A percentile compares a stretch with the other conserved stretches of the same genome.
phyloP scores from a whole-genome alignment of 2,797 vertebrate species.

The Craterocephalus amniculus region DNA sequence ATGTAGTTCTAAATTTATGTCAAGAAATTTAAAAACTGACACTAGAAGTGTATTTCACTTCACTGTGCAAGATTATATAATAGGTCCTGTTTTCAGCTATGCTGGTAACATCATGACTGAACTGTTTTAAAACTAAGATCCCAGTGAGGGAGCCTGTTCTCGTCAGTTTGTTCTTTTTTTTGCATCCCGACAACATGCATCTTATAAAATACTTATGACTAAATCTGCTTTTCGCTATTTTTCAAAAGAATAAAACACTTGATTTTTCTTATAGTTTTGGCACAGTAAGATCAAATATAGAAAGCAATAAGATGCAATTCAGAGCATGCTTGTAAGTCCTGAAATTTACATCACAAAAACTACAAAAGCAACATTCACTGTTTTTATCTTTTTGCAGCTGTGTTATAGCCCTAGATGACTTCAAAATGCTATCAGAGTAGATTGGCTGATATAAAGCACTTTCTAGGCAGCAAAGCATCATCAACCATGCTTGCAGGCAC shows the following conservation, averaged over 20 bases:
- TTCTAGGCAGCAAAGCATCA: conserved; percentile 42
- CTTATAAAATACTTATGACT: conserved; percentile 46
- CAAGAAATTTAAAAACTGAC: conserved; percentile 45
- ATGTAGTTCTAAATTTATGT: conserved; percentile 46
- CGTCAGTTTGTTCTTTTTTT: conserved; percentile 47
- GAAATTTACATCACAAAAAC: conserved; percentile 62
- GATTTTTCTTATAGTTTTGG: conserved; percentile 44
- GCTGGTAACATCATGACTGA: conserved; percentile 42
- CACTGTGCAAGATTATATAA: conserved; percentile 65
- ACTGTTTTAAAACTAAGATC: conserved; percentile 20
- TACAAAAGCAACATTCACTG: conserved; percentile 54
- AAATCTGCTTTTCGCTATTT: conserved; percentile 23
- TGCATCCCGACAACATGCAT: conserved; percentile 60
- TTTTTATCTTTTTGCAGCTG: conserved; percentile 59
- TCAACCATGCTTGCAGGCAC: conserved; percentile 59
- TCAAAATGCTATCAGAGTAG: conserved; percentile 57
- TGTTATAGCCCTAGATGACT: conserved; percentile 54
- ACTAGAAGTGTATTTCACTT: conserved; percentile 45
- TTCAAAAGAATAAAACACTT: conserved; percentile 7
- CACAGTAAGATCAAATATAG: conserved; percentile 23
- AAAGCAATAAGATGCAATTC: conserved; percentile 31
- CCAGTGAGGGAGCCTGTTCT: conserved; percentile 51
- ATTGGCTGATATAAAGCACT: conserved; percentile 52
- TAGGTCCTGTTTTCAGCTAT: conserved; percentile 66
- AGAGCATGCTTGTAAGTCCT: conserved; percentile 61